Base-by-base conservation (phyloP, 2,888 invertebrate species). In the Drosophila phalerata region DNA sequence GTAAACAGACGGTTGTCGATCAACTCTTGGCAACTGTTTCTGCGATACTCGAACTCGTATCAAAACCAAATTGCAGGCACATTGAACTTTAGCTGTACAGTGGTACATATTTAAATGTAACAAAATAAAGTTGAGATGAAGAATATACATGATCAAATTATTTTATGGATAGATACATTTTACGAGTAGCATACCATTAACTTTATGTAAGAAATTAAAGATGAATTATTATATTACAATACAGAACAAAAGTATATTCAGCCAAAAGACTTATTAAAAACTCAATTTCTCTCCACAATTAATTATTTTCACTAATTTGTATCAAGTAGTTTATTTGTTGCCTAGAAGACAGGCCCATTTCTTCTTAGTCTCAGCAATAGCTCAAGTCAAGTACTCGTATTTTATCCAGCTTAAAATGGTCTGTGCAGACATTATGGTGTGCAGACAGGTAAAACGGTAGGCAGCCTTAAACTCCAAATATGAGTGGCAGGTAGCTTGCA, bases 301-400 rank as follows among this genome's bases (percentile, higher is more conserved):
- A 11, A 5, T 5, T 42, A 5, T 6, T 9, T 45, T 25, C 1
- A 45, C 43, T n/a, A 45, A 8, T 45, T 13, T 15, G n/a, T 15
- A 5, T 45, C 6, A n/a, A 25, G 13, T 8, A 13, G 42, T 3
- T 9, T 1, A 5, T 6, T 32, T 11, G 11, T 13, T 13, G 4
- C 4, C 10, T 10, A 4, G 17, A 5, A 42, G 2, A 19, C 25
- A 30, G 2, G 9, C 6, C 9, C 2, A 30, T 9, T 9, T 30
- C 5, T 5, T 40, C 28, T 19, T 9, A 38, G 8, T 5, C 13
- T 40, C 30, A 47, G 15, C 30, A n/a, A 30, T 53, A 42, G 10
- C 63, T 69, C 68, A 73, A 69, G 67, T 70, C 63, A 69, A 74
- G 71, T 69, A 47, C 70, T 81, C 37, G n/a, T n/a, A 61, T 68